These are phyloP conservation scores for Oopsacas minuta DNA, from an alignment of 37 sponge, comb jelly and placozoan genomes.

Conservation along the genomic window DNA sequence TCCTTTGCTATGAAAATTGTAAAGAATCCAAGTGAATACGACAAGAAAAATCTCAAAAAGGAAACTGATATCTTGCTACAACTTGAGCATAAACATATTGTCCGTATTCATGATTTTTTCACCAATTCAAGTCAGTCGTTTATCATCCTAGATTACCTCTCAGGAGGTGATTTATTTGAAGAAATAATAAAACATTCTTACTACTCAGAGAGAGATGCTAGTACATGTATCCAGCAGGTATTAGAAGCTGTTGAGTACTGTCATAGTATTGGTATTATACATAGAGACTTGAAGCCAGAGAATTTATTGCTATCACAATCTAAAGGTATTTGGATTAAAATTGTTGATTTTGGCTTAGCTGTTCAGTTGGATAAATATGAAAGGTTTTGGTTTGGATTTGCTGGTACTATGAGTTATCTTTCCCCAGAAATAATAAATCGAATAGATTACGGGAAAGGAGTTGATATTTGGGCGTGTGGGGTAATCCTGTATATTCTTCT, in stretches of 20 bases:
- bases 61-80: constrained; percentile 25
- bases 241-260: constrained; percentile 31
- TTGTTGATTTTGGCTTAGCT: constrained; percentile 33
- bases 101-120: constrained; percentile 25
- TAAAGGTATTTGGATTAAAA: constrained; percentile 22
- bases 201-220: constrained; percentile 33
- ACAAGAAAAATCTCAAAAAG: constrained; percentile 8
- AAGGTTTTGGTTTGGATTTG: constrained; percentile 25
- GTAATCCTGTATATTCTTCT: constrained; percentile 40
- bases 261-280: constrained; percentile 24
- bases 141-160: constrained; percentile 24
- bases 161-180: constrained; percentile 38
- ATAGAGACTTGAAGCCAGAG: constrained; percentile 38
- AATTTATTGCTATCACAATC: constrained; percentile 29
- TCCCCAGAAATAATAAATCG: constrained; percentile 32
- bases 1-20: constrained; percentile 36
- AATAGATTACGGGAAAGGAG: constrained; percentile 27
- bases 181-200: constrained; percentile 26
- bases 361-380: constrained; percentile 6
- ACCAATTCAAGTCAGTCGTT: neutral
- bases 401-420: constrained; percentile 34
- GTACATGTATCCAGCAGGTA: constrained; percentile 38
- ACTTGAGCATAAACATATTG: constrained; percentile 29
- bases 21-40: neutral
- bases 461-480: constrained; percentile 26